Evolutionary conservation across 2,888 invertebrate genomes (phyloP).

Genomic region (Taphrorychus bicolor): DNA sequence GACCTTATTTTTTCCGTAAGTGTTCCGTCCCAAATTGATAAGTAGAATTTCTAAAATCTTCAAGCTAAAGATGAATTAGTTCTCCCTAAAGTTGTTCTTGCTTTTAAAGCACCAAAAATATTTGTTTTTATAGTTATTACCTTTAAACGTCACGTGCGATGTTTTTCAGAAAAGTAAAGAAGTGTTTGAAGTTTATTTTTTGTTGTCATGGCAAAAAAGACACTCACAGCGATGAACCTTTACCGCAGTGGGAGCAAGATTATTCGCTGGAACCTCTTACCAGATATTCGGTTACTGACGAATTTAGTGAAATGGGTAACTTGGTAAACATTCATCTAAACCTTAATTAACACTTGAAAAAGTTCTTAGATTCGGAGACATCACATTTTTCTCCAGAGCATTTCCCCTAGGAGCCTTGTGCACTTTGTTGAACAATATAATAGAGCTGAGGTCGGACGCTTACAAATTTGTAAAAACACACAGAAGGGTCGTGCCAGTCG

Average conservation of each 20-base stretch:
- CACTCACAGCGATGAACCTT: not conserved
- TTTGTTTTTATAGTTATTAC: slow-evolving; percentile 49
- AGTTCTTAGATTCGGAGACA: slow-evolving; percentile 72
- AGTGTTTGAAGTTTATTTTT: not conserved
- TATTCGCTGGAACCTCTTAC: slow-evolving; percentile 48
- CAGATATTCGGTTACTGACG: slow-evolving; percentile 49
- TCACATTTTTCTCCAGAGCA: slow-evolving; percentile 70
- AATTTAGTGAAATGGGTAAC: slow-evolving; percentile 54
- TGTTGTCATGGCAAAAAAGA: not conserved
- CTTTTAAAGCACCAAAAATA: slow-evolving; percentile 63
- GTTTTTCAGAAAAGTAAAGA: too few species aligned
- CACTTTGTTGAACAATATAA: slow-evolving; percentile 68
- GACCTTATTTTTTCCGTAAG: too few species aligned
- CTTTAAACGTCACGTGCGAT: not conserved
- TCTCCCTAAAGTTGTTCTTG: too few species aligned
- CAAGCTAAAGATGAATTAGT: too few species aligned
- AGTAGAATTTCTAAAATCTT: too few species aligned
- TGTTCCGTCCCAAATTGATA: too few species aligned
- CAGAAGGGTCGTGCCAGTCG: slow-evolving; percentile 49
- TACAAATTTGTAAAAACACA: slow-evolving; percentile 45
- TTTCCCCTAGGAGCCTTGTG: slow-evolving; percentile 72
- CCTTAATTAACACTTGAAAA: not conserved
- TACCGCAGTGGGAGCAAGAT: slow-evolving; percentile 56
- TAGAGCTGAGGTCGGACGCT: slow-evolving; percentile 62
- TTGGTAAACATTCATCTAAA: slow-evolving; percentile 9